Conservation (phyloP, 2,888 invertebrate species). For the Euphydryas editha region DNA sequence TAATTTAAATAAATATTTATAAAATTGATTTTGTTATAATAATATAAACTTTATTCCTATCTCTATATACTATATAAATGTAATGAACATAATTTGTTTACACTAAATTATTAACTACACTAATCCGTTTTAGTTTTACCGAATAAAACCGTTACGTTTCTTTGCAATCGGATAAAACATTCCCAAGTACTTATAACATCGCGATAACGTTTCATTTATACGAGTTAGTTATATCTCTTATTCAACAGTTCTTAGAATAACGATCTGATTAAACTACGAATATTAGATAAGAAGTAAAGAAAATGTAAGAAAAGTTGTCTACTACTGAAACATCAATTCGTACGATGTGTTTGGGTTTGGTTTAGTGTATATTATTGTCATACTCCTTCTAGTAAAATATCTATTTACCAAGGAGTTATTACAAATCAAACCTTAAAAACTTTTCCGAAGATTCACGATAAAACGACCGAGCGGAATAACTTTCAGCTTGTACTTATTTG, state of each 20-base stretch:
- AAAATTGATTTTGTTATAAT: no score
- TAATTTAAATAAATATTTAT: no score
- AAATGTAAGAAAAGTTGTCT: background rate
- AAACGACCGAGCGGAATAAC: conserved; percentile 68
- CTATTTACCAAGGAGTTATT: conserved; percentile 54
- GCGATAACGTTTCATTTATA: background rate
- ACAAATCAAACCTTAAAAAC: conserved; percentile 80
- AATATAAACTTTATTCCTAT: no score
- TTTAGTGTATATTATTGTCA: background rate
- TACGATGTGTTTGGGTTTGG: background rate
- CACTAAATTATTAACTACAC: no score
- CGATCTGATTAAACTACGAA: background rate
- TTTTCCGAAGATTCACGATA: conserved; percentile 75
- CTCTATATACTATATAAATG: no score
- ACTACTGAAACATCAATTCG: background rate
- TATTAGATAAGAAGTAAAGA: conserved; percentile 3
- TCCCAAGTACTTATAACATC: no score
- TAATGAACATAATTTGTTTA: no score
- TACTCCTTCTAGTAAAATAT: conserved; percentile 50
- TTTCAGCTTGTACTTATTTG: conserved; percentile 72
- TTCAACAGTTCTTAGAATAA: background rate
- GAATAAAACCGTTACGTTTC: background rate
- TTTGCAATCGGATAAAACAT: background rate
- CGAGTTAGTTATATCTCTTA: background rate
- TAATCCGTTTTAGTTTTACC: no score